Percentiles rank a stretch among this genome's conserved stretches.
Conservation (phyloP, 2,113 vertebrate genomes). For the Ictidomys tridecemlineatus region DNA sequence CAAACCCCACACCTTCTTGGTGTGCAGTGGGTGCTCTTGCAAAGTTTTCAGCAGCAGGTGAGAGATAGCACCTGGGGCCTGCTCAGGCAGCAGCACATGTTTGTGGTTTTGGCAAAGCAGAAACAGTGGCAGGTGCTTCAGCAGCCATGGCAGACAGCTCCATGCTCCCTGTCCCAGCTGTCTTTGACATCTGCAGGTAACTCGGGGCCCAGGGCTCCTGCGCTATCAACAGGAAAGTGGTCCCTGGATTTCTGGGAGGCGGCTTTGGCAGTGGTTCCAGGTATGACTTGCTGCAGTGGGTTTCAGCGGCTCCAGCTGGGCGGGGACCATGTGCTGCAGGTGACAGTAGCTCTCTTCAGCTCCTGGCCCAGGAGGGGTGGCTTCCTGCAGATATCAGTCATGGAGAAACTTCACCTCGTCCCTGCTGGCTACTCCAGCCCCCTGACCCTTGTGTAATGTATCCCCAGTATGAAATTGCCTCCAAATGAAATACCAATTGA, state of each 20-base stretch:
- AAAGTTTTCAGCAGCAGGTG: background rate
- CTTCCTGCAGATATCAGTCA: background rate
- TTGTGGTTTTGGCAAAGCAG: no score
- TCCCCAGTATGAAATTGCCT: background rate
- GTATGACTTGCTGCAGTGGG: rapidly evolving
- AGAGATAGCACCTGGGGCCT: no score
- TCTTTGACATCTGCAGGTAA: background rate
- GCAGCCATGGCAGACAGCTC: background rate
- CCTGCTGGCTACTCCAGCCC: background rate
- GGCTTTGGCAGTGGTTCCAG: background rate
- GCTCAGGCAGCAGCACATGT: background rate
- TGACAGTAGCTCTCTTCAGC: background rate
- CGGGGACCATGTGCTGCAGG: rapidly evolving
- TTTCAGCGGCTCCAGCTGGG: background rate
- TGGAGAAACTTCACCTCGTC: background rate
- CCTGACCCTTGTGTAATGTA: background rate
- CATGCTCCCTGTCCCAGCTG: background rate
- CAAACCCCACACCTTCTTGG: background rate
- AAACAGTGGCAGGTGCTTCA: no score
- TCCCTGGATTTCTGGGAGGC: background rate
- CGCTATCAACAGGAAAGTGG: background rate
- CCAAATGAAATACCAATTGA: background rate
- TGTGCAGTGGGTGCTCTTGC: background rate
- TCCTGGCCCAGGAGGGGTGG: background rate
- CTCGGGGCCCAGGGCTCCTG: background rate